These are phyloP conservation scores for Oreochromis tanganicae DNA, from an alignment of 2,113 vertebrate species.

Conservation along the genomic window DNA sequence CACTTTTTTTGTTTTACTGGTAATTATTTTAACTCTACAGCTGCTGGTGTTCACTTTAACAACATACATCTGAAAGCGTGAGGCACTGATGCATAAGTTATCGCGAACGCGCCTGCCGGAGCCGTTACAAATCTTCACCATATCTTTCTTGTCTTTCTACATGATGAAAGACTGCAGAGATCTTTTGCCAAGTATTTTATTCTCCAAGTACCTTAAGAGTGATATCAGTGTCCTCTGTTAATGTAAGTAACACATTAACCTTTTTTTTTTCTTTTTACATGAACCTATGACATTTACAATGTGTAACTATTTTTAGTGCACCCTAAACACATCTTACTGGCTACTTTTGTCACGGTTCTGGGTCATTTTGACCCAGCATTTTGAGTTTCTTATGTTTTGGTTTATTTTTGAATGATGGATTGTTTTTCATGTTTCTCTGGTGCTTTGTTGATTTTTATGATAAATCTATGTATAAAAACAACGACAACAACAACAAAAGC, in stretches of 20 bases:
- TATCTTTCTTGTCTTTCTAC: accelerated
- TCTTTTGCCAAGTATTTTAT: not conserved
- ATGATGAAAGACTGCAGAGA: not conserved
- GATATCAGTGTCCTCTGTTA: not conserved
- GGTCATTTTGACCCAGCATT: too few relatives aligned
- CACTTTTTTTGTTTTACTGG: accelerated
- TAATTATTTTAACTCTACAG: not conserved
- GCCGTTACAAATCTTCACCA: not conserved
- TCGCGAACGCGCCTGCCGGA: not conserved
- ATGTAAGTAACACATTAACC: not conserved
- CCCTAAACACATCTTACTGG: too few relatives aligned
- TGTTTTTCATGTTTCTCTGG: too few relatives aligned
- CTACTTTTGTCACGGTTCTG: too few relatives aligned
- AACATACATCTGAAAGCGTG: accelerated
- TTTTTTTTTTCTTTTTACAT: too few relatives aligned
- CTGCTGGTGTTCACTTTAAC: not conserved
- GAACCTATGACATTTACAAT: too few relatives aligned
- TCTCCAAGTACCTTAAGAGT: not conserved
- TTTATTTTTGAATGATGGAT: too few relatives aligned
- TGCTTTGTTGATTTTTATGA: too few relatives aligned
- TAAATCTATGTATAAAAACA: too few relatives aligned
- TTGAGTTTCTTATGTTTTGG: too few relatives aligned
- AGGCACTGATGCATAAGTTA: not conserved
- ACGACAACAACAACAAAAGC: too few relatives aligned
- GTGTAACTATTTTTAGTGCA: too few relatives aligned